phyloP scores from a whole-genome alignment of 2,888 invertebrate genomes.

The Tetropium fuscum region DNA sequence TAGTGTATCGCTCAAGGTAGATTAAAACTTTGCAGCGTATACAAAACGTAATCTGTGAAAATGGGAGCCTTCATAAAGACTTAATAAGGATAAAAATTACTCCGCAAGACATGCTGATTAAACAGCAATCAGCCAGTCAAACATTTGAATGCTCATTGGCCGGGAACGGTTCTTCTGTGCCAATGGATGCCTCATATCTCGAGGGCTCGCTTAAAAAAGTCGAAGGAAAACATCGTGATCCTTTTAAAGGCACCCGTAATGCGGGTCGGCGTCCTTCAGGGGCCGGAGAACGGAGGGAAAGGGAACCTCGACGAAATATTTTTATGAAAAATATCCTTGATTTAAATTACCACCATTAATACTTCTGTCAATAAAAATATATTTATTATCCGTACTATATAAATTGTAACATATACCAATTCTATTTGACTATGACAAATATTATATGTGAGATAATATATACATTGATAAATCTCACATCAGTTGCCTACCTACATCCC shows the following conservation, averaged over 20 bases:
- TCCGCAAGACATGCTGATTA: slow-evolving; percentile 63
- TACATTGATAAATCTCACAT: too few species aligned
- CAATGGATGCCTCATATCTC: slow-evolving; percentile 60
- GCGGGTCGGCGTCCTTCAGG: background rate
- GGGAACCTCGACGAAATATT: too few species aligned
- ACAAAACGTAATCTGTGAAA: slow-evolving; percentile 56
- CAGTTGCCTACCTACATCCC: too few species aligned
- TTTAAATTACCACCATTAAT: too few species aligned
- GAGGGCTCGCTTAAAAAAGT: slow-evolving; percentile 60
- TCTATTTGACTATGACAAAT: too few species aligned
- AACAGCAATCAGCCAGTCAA: slow-evolving; percentile 62
- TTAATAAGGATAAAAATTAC: slow-evolving; percentile 64
- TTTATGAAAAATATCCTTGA: too few species aligned
- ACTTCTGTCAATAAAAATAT: too few species aligned
- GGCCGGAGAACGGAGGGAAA: slow-evolving; percentile 3
- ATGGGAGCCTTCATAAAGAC: slow-evolving; percentile 49
- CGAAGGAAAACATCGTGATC: slow-evolving; percentile 61
- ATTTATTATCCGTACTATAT: too few species aligned
- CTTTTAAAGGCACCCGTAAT: slow-evolving; percentile 54
- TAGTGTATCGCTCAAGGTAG: slow-evolving; percentile 1
- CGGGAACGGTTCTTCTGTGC: slow-evolving; percentile 50
- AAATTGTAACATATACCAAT: too few species aligned
- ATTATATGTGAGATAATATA: too few species aligned
- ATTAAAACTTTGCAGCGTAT: slow-evolving; percentile 46
- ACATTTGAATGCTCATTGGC: slow-evolving; percentile 54